phyloP scores from a whole-genome alignment of 2,888 invertebrate species.

The Artemia sp. region DNA sequence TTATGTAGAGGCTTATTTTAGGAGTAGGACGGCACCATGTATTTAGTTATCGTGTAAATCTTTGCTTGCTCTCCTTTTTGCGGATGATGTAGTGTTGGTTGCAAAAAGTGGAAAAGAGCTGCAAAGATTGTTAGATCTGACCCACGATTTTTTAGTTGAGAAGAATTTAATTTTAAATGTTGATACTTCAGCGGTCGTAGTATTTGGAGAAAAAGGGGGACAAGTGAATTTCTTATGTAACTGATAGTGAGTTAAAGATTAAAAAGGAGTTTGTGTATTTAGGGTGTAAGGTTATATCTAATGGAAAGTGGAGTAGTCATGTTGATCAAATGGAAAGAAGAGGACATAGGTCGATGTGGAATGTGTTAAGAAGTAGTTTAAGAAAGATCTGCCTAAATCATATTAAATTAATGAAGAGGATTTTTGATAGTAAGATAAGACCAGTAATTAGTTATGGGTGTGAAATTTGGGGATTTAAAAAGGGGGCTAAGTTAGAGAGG shows the following conservation, averaged over 20 bases:
- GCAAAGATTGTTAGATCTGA: conserved; percentile 10
- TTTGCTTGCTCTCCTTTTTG: conserved; percentile 13
- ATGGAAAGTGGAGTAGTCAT: too few relatives aligned
- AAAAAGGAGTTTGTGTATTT: background rate
- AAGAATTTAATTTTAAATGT: background rate
- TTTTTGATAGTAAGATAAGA: too few relatives aligned
- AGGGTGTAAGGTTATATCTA: background rate
- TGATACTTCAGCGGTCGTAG: background rate
- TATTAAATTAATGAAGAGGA: too few relatives aligned
- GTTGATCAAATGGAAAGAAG: too few relatives aligned
- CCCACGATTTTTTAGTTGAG: background rate
- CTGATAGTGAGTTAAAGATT: background rate
- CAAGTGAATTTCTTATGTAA: conserved; percentile 1
- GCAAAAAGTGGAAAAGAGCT: background rate
- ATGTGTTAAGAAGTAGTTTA: too few relatives aligned
- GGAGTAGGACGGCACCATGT: conserved; percentile 13
- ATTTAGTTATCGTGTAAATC: background rate
- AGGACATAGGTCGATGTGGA: too few relatives aligned
- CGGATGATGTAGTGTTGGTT: conserved; percentile 2
- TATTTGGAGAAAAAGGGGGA: background rate
- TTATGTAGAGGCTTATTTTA: background rate
- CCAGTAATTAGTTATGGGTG: too few relatives aligned
- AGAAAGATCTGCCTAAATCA: too few relatives aligned
- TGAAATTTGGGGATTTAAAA: too few relatives aligned
- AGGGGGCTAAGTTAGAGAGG: too few relatives aligned